Evolutionary conservation across 2,797 vertebrate species (phyloP), one percentile per base, ranked within the genome.

Genomic region (Alectoris magna): DNA sequence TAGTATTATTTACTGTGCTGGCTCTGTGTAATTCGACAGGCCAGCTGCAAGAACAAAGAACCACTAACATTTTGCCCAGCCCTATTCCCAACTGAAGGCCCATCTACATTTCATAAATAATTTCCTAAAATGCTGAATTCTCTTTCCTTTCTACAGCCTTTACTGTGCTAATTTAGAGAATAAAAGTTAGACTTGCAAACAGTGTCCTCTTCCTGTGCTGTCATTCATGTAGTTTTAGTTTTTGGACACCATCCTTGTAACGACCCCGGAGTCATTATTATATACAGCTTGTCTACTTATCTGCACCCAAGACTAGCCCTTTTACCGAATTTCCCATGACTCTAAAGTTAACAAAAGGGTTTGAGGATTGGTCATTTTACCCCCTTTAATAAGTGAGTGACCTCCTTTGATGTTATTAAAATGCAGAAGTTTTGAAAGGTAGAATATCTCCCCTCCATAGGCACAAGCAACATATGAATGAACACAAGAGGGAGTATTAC

Each of bases 11-110:
- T 98, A 98, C 97, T 93, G 96, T 96, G 91, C 97, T 97, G 97
- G 97, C 97, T 98, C 95, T 95, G 82, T 96, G 97, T 97, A 94
- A 97, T 97, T 97, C 94, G 95, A 97, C 97, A 98, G 97, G 97
- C 98, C 98, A 98, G 98, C 98, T 98, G 98, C 95, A 91, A 93
- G 97, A 98, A 98, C 98, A 98, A 98, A 97, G 97, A 95, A 91
- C 93, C 64, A 73, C 96, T 97, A 96, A 97, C 97, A 95, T 97
- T 97, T 97, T 97, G 97, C 97, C 96, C 97, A 93, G 87, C 96
- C 97, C 95, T 96, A 94, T 96, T 96, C 97, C 96, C 97, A 89
- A 84, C 70, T 93, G 95, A 95, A 96, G 96, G 73, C 95, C 96
- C 88, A 95, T 96, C 96, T 94, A 94, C 71, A 95, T 97, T 98